phyloP scores from a whole-genome alignment of 1,140 invertebrate genomes.

The Drosophila navojoa region DNA sequence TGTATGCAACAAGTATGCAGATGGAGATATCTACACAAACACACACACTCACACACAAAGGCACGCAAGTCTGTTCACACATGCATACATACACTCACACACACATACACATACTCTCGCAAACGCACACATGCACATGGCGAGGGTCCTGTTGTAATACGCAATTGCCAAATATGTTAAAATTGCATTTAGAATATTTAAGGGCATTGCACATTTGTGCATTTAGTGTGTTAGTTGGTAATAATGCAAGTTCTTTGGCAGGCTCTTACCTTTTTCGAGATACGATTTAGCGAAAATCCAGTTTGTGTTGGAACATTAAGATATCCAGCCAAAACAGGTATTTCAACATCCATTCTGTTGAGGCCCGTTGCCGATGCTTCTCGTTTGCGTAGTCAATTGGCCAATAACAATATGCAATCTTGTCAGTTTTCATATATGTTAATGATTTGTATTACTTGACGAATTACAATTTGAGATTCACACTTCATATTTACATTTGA shows the following conservation, averaged over 20 bases:
- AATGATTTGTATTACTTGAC: slow-evolving; percentile 28
- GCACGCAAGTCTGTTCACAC: neutral
- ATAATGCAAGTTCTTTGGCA: slow-evolving; percentile 23
- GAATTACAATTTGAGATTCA: slow-evolving; percentile 47
- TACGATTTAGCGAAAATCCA: slow-evolving; percentile 83
- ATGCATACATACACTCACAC: slow-evolving; percentile 3
- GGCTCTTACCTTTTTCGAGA: slow-evolving; percentile 82
- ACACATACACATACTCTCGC: slow-evolving; percentile 1
- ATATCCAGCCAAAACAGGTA: slow-evolving; percentile 83
- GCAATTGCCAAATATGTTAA: slow-evolving; percentile 36
- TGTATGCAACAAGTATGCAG: slow-evolving; percentile 75
- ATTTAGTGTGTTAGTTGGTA: slow-evolving; percentile 18
- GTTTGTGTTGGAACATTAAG: slow-evolving; percentile 83
- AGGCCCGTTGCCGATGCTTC: slow-evolving; percentile 44
- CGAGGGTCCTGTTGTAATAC: slow-evolving; percentile 64
- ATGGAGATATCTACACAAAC: slow-evolving; percentile 45
- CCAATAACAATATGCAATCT: slow-evolving; percentile 24
- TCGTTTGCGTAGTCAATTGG: slow-evolving; percentile 46
- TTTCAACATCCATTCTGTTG: slow-evolving; percentile 82
- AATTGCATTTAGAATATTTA: slow-evolving; percentile 12
- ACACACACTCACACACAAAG: slow-evolving; percentile 13
- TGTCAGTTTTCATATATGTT: slow-evolving; percentile 37
- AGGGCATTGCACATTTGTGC: slow-evolving; percentile 16
- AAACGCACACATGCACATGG: slow-evolving; percentile 6
- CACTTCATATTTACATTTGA: slow-evolving; percentile 71